Evolutionary conservation across 2,113 vertebrate genomes (phyloP), one percentile per base, ranked within the genome.

Genomic region (Lathamus discolor): DNA sequence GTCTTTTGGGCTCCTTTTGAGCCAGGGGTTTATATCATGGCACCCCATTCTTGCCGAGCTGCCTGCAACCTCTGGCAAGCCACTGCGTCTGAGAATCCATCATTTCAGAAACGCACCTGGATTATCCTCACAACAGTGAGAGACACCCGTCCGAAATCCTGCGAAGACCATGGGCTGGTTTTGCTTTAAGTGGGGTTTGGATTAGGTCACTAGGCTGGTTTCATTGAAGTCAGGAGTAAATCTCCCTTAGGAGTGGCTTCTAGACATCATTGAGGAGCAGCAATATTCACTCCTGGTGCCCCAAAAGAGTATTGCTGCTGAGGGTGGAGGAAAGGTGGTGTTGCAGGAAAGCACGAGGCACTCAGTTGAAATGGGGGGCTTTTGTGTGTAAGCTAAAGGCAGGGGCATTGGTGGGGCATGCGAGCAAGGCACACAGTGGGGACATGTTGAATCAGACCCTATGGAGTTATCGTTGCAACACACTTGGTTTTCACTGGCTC

Each of bases 1-100:
- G 83, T 77, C 86, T 88, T 83, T 12, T 1, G 69, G 91, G 86
- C 84, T 77, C 86, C 73, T 78, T 77, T 52, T 0, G 35, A 73
- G 73, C 69, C 70, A 6, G 63, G 67, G 93, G 70, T 94, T 94
- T 87, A 49, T 66, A n/a, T 94, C 75, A 82, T 10, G 91, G 91
- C 80, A 90, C 86, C 86, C 3, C 86, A 77, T 74, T 92, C 86
- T 75, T 78, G 83, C 81, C 13, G 91, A 44, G 84, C 72, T 86
- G 95, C 92, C 43, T 43, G 68, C 1, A 22, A 62, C 82, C 5
- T 39, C 72, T 67, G 12, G 77, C 69, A 11, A 72, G 80, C 69
- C 5, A 6, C 78, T 15, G 63, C 1, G 2, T 59, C n/a, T 18
- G 82, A 73, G 64, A 62, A 55, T 9, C 17, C 3, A 6, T 57